Evolutionary conservation across 2,888 invertebrate genomes (phyloP).

Genomic region (Sinhomidia bicolor): DNA sequence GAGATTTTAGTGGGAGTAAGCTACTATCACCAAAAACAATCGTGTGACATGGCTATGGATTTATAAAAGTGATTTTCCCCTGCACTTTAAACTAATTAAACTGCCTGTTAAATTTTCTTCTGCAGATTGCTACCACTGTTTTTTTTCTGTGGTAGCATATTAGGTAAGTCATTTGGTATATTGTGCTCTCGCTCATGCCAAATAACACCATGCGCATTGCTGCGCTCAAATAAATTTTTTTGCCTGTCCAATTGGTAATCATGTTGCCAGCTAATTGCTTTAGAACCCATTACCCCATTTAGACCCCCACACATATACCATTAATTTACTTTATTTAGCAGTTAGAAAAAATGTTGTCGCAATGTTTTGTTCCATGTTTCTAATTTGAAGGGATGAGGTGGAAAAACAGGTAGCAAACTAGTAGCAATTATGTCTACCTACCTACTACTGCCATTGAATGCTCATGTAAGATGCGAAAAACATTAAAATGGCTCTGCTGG

Average conservation of each 20-base stretch:
- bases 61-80: neutral
- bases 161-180: too few species aligned
- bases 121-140: neutral
- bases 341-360: neutral
- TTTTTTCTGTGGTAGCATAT: neutral
- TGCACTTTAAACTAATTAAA: neutral
- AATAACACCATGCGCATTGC: neutral
- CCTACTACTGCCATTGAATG: too few species aligned
- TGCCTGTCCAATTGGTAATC: conserved; percentile 14
- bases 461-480: neutral
- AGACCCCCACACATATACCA: conserved; percentile 6
- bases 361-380: neutral
- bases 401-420: neutral
- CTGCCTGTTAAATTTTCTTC: conserved; percentile 12
- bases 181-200: neutral
- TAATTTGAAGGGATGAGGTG: neutral
- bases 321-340: neutral
- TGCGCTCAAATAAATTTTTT: conserved; percentile 7
- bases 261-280: conserved; percentile 37
- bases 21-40: neutral
- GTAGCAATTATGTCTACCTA: neutral
- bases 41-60: neutral
- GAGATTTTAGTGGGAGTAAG: conserved; percentile 9
- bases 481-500: neutral
- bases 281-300: neutral